These are phyloP conservation scores for Peromyscus melanophrys DNA, from an alignment of 2,797 vertebrate genomes.

Conservation along the genomic window DNA sequence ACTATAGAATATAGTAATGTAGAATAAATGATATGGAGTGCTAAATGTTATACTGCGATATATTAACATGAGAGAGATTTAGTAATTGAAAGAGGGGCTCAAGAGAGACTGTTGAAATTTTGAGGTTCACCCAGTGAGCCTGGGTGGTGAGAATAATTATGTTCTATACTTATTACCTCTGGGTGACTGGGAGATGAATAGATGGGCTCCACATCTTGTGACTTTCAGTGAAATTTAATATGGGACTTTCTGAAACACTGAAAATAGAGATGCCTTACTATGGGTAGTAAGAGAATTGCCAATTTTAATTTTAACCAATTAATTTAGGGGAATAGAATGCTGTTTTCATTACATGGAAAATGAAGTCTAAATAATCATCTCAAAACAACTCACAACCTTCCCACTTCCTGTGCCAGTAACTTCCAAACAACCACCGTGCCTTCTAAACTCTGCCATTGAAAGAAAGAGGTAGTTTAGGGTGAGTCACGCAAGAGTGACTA, in stretches of 20 bases:
- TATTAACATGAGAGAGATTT: background rate
- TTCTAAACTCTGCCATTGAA: constrained; percentile 59
- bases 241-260: constrained; percentile 53
- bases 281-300: background rate
- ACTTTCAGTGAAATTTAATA: background rate
- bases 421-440: constrained; percentile 9
- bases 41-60: background rate
- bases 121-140: background rate
- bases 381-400: constrained; percentile 33
- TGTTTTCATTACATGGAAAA: constrained; percentile 8
- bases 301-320: constrained; percentile 53
- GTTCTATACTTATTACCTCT: background rate
- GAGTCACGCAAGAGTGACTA: constrained; percentile 64
- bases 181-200: background rate
- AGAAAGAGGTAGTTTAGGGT: constrained; percentile 59
- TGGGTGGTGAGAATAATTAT: background rate
- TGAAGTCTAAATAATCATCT: constrained; percentile 50
- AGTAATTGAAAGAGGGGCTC: background rate
- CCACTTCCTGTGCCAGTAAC: constrained; percentile 56
- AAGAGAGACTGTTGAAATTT: background rate
- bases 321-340: constrained; percentile 19
- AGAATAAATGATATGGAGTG: background rate
- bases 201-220: background rate
- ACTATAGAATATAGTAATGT: background rate
- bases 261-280: constrained; percentile 27